Base-by-base conservation (phyloP, 2,113 vertebrate genomes). In the Ophthalmotilapia sp. region DNA sequence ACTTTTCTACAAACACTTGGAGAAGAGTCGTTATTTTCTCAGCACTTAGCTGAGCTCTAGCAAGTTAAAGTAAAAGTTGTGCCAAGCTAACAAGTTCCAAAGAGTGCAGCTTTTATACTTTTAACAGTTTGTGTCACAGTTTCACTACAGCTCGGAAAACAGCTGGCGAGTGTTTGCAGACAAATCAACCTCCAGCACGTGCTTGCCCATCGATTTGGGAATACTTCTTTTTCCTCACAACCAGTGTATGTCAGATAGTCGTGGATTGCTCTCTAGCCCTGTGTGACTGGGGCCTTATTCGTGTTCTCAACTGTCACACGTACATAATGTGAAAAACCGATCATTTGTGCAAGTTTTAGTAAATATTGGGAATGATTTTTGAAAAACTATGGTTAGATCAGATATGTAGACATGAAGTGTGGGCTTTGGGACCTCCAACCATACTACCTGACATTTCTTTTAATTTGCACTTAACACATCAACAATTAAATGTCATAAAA, bases 111-210 rank as follows among this genome's bases (percentile, higher is more conserved):
- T 68, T 68, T 68, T 40, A 40, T 40, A 40, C 31, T 68, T 40
- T 68, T 38, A 68, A 68, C 11, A 21, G n/a, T 68, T 68, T 40
- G 62, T 68, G 62, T 68, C 33, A 12, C 62, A 68, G 19, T 13
- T 68, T 40, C 6, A 38, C 19, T 65, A 65, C 0, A 21, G 58
- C 9, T 62, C 17, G 9, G 58, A 62, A 2, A 62, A 6, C 31
- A 62, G 60, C 60, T 65, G 60, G 6, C 10, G 11, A 68, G 62
- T 68, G 62, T 68, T 68, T 40, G 62, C 33, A 68, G 33, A 13
- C 19, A 68, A 60, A 33, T 60, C 29, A 60, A 33, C 29, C 29
- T 60, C 29, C 58, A 60, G 15, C 15, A 19, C 3, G 9, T 58
- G 14, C 14, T 58, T 17, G 26, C 1, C 3, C 15, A 60, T 60